These are phyloP conservation scores for Bruchidius siliquastri DNA, from an alignment of 2,888 invertebrate species.

Conservation along the genomic window DNA sequence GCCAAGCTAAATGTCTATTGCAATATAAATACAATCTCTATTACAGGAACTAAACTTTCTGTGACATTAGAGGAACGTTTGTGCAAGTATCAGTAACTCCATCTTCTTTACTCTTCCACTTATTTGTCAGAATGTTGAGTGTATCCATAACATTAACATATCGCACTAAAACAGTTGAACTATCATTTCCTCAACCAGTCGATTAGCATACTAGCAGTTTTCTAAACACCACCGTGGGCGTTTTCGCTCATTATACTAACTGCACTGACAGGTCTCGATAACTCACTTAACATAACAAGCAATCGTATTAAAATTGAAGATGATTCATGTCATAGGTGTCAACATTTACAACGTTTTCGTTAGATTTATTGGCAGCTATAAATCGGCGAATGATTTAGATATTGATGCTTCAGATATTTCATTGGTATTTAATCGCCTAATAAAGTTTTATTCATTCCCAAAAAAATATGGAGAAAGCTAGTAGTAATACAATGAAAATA, in stretches of 20 bases:
- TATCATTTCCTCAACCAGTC: neutral
- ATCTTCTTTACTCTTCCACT: neutral
- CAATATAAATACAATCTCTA: neutral
- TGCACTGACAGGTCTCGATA: neutral
- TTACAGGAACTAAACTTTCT: neutral
- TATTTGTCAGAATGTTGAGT: neutral
- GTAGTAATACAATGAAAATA: too few relatives aligned
- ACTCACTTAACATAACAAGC: neutral
- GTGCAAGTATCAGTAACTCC: neutral
- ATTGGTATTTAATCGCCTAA: neutral
- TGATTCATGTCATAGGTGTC: neutral
- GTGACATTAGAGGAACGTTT: neutral
- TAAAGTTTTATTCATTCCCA: neutral
- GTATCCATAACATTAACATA: neutral
- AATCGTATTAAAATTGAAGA: neutral
- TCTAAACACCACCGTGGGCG: neutral
- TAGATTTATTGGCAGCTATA: neutral
- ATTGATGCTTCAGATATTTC: neutral
- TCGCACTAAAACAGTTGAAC: neutral
- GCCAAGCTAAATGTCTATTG: neutral
- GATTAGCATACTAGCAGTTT: neutral
- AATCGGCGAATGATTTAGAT: neutral
- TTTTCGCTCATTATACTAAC: neutral
- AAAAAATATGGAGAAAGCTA: too few relatives aligned
- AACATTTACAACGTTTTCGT: neutral